Percentiles rank a stretch among this genome's conserved stretches.
Conservation (phyloP, 2,888 invertebrate species). For the Sisyra terminalis region DNA sequence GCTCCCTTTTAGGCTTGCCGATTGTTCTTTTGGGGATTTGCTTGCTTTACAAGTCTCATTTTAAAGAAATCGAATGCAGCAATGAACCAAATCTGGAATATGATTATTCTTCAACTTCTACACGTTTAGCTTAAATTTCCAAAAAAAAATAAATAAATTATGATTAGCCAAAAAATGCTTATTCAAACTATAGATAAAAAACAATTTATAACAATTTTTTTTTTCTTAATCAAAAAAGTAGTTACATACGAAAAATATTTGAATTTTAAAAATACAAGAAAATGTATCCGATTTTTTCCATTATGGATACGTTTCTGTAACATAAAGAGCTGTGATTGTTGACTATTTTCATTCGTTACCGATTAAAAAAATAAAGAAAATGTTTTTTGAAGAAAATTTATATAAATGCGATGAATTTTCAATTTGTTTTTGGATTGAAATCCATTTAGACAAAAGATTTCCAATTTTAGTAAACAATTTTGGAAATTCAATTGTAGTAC, state of each 20-base stretch:
- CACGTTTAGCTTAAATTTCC: slow-evolving; percentile 6
- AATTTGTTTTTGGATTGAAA: no score
- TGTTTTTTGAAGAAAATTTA: background rate
- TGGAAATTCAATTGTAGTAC: no score
- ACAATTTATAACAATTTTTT: background rate
- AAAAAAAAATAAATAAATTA: background rate
- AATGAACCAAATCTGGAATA: slow-evolving; percentile 1
- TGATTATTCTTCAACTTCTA: slow-evolving; percentile 7
- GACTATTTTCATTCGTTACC: background rate
- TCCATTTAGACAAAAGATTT: no score
- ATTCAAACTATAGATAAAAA: no score
- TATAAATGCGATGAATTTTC: background rate
- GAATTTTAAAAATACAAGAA: background rate
- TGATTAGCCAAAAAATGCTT: background rate
- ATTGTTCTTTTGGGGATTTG: slow-evolving; percentile 35
- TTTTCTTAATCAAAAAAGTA: background rate
- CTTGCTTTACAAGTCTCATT: slow-evolving; percentile 34
- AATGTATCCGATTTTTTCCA: background rate
- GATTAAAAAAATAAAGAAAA: no score
- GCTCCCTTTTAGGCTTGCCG: slow-evolving; percentile 38
- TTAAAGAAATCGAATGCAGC: slow-evolving; percentile 22
- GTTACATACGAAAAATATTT: background rate
- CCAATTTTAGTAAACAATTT: no score
- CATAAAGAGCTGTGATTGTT: slow-evolving; percentile 6
- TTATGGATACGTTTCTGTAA: slow-evolving; percentile 1